Base-by-base conservation (phyloP, 2,888 invertebrate species). In the Craniophora ligustri region DNA sequence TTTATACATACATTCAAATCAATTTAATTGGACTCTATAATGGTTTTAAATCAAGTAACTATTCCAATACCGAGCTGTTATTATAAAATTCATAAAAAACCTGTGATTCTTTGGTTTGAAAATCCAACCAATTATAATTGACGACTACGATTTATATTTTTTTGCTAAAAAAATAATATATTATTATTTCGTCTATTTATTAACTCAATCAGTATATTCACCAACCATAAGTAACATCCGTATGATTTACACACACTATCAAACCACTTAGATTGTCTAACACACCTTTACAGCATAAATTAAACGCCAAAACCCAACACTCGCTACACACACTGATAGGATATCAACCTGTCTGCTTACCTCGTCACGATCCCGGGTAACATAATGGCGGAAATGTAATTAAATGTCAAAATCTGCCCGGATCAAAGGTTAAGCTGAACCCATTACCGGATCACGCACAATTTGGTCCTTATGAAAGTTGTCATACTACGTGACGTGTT, bases 401-500 rank as follows among this genome's bases (percentile, higher is more conserved):
- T 77, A 77, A 76, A 78, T 58, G 72, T 61, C 71, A 74, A 68
- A 69, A 68, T 71, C 58, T 62, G 48, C 45, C 51, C 46, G 66
- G 76, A 77, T 77, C 78, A 77, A 77, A 78, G 78, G 68, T 64
- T 71, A 68, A 66, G 59, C 53, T 61, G 50, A 75, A 54, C 66
- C 68, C 56, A 71, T 76, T 67, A 73, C 46, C n/a, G 44, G 19
- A 23, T 61, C 53, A 65, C 49, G 61, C 49, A 62, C 48, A 55
- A 47, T 65, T 66, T 57, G 60, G 47, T 56, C 26, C 26, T 35
- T 35, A 21, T 13, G 16, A 38, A 59, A 58, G 23, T 36, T 53
- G 40, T 47, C 14, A 16, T 23, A n/a, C 4, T 30, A 7, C 18
- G 23, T 7, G 21, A 40, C 47, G 40, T 36, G 34, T 42, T 32